Base-by-base conservation (phyloP, 2,113 vertebrate genomes). In the Orycteropus afer region DNA sequence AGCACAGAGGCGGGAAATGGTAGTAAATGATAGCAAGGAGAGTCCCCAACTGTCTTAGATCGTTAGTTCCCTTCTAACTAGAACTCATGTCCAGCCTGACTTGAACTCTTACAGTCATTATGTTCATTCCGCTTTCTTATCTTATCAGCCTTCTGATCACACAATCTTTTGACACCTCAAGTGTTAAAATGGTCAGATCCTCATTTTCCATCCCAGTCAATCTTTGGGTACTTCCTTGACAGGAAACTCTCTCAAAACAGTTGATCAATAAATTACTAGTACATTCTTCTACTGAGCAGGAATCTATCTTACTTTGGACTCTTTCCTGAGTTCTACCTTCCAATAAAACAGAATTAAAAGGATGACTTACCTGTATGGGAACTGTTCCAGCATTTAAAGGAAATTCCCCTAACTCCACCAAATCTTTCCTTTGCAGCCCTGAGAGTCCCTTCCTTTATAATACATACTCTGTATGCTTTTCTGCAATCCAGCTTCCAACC, bases 331-430 rank as follows among this genome's bases (percentile, higher is more conserved):
- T 79, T 84, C 61, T 84, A n/a, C 63, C 65, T n/a, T 47, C 87
- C 80, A 49, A 74, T 55, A 69, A 91, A 74, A 69, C 0, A 67
- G 53, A 91, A 92, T 85, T 63, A 59, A 42, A 95, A 91, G 29
- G 95, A 93, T 8, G 29, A 87, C 7, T 87, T 92, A 81, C 6
- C 42, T 47, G 67, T 42, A 73, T 34, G 57, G 23, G 57, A 90
- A 79, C 17, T 85, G 65, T 55, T 78, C 18, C 59, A 67, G 88
- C 23, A 61, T 65, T 88, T 74, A 78, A 86, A 73, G 22, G 3
- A 94, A 97, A 88, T 67, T 4, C 57, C 23, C 22, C 32, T n/a
- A 34, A 49, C n/a, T 49, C 59, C 29, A 37, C 20, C 45, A 78
- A 81, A 92, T 85, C 27, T 47, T 67, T 40, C 67, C 5, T 61